These are phyloP conservation scores for Petrocephalus microphthalmus DNA, from an alignment of 2,113 vertebrate genomes.

Conservation along the genomic window DNA sequence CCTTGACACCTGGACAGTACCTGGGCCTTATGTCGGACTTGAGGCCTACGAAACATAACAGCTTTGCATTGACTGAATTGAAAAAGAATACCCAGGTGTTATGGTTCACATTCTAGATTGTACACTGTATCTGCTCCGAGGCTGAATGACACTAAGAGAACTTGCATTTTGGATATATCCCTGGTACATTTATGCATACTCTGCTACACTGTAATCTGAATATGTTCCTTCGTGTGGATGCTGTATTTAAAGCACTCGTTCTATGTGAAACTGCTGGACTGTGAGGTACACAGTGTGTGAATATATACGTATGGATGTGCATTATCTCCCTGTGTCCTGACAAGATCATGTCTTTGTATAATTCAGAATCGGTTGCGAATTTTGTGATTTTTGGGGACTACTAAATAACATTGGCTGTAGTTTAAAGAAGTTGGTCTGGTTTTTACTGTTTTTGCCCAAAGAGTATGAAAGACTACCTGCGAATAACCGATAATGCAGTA, in stretches of 20 bases:
- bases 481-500: constrained; percentile 1
- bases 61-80: constrained; percentile 22
- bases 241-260: constrained; percentile 78
- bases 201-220: constrained; percentile 69
- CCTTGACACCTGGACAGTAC: constrained; percentile 36
- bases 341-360: constrained; percentile 10
- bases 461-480: not conserved
- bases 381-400: constrained; percentile 6
- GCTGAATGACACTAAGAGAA: constrained; percentile 68
- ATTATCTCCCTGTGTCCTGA: not conserved
- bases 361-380: constrained; percentile 14
- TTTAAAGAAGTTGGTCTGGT: constrained; percentile 4
- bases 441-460: constrained; percentile 13
- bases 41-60: constrained; percentile 37
- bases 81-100: constrained; percentile 42
- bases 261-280: constrained; percentile 58
- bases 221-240: constrained; percentile 70
- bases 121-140: constrained; percentile 68
- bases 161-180: constrained; percentile 63
- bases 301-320: constrained; percentile 2
- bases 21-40: constrained; percentile 48
- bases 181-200: constrained; percentile 76
- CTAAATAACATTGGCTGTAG: constrained; percentile 16
- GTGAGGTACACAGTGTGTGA: not conserved
- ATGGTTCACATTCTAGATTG: constrained; percentile 60